Base-by-base conservation (phyloP, 2,888 invertebrate species). In the Nemapogon koenigi region DNA sequence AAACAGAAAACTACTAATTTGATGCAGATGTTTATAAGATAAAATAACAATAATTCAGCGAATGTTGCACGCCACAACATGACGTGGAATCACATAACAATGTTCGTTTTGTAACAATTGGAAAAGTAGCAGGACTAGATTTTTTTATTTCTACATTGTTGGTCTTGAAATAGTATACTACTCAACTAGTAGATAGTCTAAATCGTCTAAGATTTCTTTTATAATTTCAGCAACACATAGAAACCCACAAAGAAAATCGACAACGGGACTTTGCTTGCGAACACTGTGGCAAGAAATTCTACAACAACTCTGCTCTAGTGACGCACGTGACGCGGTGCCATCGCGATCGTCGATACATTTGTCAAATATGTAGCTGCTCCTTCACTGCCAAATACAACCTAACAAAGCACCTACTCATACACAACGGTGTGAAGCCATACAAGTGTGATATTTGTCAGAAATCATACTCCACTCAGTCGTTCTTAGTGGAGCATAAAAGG, bases 201-300 rank as follows among this genome's bases (percentile, higher is more conserved):
- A n/a, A n/a, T n/a, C n/a, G n/a, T n/a, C n/a, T n/a, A n/a, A n/a
- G n/a, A n/a, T n/a, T n/a, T n/a, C n/a, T n/a, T n/a, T n/a, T n/a
- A 18, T 37, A 14, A 28, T 46, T 45, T 14, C 41, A 78, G 78
- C 49, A 52, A 10, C 79, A 79, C 44, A 49, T 73, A 32, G 67
- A 72, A 50, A 68, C 66, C 2, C 79, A 79, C 50, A 60, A 63
- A 40, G 62, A 62, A 27, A 62, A 69, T 48, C 54, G 76, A 43
- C 66, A 71, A 38, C 49, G 68, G 3, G 49, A 43, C 6, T 65
- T 59, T 45, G 58, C 67, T 6, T 80, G 79, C 44, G 62, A 69
- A 38, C 68, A 71, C n/a, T 80, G 79, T 39, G 68, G 65, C 2
- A 71, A 71, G 44, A 71, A 71, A 27, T 80, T 73, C 51, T 69